Evolutionary conservation across 2,113 vertebrate species (phyloP), one percentile per base, ranked within the genome.

Genomic region (Amazona vittata): DNA sequence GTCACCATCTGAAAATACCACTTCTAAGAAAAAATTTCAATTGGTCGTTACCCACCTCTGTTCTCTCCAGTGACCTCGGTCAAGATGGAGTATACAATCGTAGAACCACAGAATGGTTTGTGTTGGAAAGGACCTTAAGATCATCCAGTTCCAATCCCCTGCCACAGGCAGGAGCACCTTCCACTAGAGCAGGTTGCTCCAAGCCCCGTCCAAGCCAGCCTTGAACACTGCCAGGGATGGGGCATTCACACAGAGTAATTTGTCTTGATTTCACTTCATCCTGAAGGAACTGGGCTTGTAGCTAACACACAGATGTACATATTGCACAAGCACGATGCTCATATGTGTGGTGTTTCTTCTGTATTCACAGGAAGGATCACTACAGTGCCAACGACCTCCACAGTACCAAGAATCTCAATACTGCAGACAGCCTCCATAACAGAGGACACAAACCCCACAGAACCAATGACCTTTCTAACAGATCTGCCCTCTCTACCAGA

Each of bases 381-480:
- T 17, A 10, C 15, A 4, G 2, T 5, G 13, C 33, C 19, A 63
- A 8, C 2, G 20, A 59, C 55, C 20, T n/a, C 55, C 20, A 22
- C 55, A 22, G 20, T 19, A 17, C 29, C 53, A 20, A 33, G 21
- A 59, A 2, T 2, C 19, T 37, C 59, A n/a, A 0, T 7, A 10
- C 15, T 10, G 10, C 31, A 19, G 18, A 33, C 20, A 31, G 29
- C 10, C 9, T 5, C 17, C 20, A 5, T 1, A 55, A 18, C 0
- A 0, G 60, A 62, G 20, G 28, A 22, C 31, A 13, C 11, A 41
- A 14, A 59, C 14, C 35, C 4, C n/a, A 3, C 2, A 52, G 41
- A 39, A 46, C 0, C 5, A 41, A 10, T 0, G 0, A 5, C 0
- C 2, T 5, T 6, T 41, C 6, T 5, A 31, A 4, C 14, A 62